phyloP scores from a whole-genome alignment of 2,797 vertebrate species.

The Thunnus albacares region DNA sequence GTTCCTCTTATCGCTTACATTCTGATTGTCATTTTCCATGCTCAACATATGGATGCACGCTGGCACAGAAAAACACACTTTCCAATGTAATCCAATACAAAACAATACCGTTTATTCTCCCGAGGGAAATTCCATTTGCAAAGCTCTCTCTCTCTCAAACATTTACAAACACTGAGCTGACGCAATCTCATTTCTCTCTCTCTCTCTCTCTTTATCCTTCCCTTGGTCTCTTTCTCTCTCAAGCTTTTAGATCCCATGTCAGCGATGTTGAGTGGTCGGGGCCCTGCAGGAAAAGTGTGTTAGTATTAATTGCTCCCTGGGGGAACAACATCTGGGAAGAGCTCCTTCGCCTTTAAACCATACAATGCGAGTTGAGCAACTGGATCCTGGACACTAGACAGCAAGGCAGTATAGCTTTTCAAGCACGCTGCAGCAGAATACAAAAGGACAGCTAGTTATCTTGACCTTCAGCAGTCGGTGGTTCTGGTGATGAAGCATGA shows the following conservation, averaged over 20 bases:
- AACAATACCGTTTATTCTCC: conserved; percentile 62
- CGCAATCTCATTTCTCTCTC: conserved; percentile 19
- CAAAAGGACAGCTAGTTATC: conserved; percentile 7
- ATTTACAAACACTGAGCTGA: conserved; percentile 68
- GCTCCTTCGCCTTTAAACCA: conserved; percentile 26
- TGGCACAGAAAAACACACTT: conserved; percentile 27
- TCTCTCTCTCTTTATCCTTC: conserved; percentile 23
- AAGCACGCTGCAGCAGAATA: conserved; percentile 18
- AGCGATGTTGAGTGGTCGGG: conserved; percentile 32
- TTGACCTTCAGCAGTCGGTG: conserved; percentile 20
- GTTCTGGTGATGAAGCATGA: conserved; percentile 50
- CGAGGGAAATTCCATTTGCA: conserved; percentile 55
- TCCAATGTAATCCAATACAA: conserved; percentile 52
- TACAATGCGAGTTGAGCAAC: conserved; percentile 37
- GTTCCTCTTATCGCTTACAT: conserved; percentile 3
- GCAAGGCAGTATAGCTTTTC: conserved; percentile 24
- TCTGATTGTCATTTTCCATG: conserved; percentile 4
- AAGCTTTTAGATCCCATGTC: conserved; percentile 60
- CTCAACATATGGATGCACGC: conserved; percentile 21
- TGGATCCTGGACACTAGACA: conserved; percentile 22
- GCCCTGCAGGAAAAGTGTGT: conserved; percentile 55
- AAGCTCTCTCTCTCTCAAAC: conserved; percentile 62
- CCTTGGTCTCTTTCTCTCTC: conserved; percentile 30
- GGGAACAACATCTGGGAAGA: conserved; percentile 49
- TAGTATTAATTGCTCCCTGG: conserved; percentile 52